Evolutionary conservation across 2,797 vertebrate genomes (phyloP).

Genomic region (Silurus aristotelis): DNA sequence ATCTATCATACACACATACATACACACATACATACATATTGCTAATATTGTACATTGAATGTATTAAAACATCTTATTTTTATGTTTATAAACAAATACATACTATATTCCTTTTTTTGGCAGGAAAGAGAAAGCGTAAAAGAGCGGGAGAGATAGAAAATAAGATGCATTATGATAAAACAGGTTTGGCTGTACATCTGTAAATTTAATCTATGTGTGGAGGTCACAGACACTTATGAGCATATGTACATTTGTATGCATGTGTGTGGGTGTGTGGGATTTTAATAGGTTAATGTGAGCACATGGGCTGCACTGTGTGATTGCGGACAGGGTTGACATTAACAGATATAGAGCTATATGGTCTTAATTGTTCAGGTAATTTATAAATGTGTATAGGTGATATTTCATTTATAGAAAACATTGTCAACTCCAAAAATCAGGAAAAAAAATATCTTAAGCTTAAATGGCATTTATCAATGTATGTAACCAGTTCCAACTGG

Average conservation of each 20-base stretch:
- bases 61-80: too few species aligned
- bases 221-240: background rate
- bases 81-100: too few species aligned
- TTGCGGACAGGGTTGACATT: too few species aligned
- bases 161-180: background rate
- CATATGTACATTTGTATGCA: background rate
- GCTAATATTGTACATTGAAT: too few species aligned
- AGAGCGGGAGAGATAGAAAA: background rate
- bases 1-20: too few species aligned
- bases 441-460: background rate
- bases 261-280: slow-evolving; percentile 37
- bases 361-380: background rate
- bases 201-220: background rate
- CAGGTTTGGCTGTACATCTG: background rate
- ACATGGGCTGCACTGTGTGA: too few species aligned
- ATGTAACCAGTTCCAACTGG: background rate
- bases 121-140: background rate
- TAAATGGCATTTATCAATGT: background rate
- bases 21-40: too few species aligned
- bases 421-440: background rate
- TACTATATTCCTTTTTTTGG: too few species aligned
- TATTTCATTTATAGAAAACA: background rate
- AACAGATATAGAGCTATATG: background rate
- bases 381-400: background rate
- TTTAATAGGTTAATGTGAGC: background rate